Base-by-base conservation (phyloP, 2,888 invertebrate genomes). In the Mesorhabditis sp. region DNA sequence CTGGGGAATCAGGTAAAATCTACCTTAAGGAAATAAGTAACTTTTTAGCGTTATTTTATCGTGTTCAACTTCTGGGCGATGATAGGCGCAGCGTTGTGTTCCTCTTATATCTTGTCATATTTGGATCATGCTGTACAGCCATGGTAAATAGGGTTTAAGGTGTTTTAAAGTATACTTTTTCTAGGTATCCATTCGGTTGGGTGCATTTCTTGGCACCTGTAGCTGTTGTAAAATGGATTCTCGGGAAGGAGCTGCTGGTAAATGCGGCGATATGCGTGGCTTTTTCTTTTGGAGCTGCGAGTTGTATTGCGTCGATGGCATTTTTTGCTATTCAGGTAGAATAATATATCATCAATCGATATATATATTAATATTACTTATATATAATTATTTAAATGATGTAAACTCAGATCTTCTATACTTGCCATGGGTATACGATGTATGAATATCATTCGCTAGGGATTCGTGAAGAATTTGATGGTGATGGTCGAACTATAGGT, bases 31-130 rank as follows among this genome's bases (percentile, higher is more conserved):
- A 28, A 28, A 28, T 28, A 28, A 1, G 28, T 2, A 15, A 62
- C 2, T 28, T 73, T 78, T 42, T 70, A 87, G 79, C 80, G 87
- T 42, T 87, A 86, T 72, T 88, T 87, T 72, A 81, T 87, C 62
- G 82, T 86, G 0, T 86, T 87, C 70, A 80, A 85, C 28, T 80
- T 87, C 70, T 86, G 84, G 83, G 80, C 81, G 28, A 67, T 74
- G n/a, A 66, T 83, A 41, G 85, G 83, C 4, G 68, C 80, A 0
- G 43, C 70, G 6, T 74, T 83, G 62, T 80, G 78, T 4, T 71
- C 77, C 42, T 74, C 71, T 5, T 75, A 76, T 65, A 74, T 81
- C 15, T 69, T 72, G 28, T 65, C 65, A 13, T 79, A 78, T 62
- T 66, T 83, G 70, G 74, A 81, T 65, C 62, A 62, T n/a, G 74